Conservation (phyloP, 2,113 vertebrate species). For the Cynopterus brachyotis region DNA sequence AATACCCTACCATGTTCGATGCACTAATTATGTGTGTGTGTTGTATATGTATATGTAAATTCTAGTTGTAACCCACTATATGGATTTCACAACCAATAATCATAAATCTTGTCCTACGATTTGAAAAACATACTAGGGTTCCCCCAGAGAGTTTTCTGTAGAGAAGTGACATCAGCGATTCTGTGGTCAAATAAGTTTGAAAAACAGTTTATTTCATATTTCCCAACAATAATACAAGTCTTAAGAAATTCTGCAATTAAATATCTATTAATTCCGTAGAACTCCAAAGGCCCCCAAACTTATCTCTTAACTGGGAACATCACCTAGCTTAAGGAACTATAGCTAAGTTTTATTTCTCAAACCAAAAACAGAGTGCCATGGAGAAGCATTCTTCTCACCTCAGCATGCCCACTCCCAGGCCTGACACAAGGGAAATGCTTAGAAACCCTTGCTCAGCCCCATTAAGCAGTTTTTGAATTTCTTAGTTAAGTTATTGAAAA, state of each 20-base stretch:
- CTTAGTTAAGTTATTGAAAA: constrained; percentile 24
- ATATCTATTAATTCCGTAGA: neutral
- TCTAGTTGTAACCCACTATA: neutral
- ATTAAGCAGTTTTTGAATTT: neutral
- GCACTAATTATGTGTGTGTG: too few species aligned
- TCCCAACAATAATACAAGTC: neutral
- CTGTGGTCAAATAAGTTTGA: neutral
- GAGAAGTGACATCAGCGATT: neutral
- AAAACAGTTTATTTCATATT: neutral
- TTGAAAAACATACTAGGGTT: neutral
- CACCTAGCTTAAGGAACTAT: neutral
- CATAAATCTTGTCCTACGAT: neutral
- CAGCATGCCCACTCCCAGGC: neutral
- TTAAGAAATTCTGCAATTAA: neutral
- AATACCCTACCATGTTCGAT: neutral
- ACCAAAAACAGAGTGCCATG: neutral
- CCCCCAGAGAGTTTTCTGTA: neutral
- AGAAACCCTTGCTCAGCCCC: neutral
- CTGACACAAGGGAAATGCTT: neutral
- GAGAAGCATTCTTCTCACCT: neutral
- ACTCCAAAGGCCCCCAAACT: neutral
- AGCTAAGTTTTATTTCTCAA: neutral
- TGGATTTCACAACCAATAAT: neutral
- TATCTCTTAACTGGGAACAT: neutral
- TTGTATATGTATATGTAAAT: neutral